Evolutionary conservation across 2,113 vertebrate species (phyloP).

Genomic region (Aix galericulata): DNA sequence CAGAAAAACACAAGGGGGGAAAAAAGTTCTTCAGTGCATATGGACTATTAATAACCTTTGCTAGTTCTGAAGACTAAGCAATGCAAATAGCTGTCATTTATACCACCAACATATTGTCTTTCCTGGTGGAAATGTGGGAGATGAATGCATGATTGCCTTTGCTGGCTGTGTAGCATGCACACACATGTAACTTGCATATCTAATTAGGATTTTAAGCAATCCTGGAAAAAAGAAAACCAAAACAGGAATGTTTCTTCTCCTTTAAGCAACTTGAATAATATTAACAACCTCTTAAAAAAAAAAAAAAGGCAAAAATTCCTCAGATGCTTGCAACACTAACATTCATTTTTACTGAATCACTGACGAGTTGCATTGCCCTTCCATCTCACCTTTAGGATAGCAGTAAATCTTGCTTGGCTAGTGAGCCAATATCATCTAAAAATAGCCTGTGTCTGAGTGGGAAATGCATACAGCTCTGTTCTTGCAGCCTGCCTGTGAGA

Average conservation of each 20-base stretch:
- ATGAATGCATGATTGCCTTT: not conserved
- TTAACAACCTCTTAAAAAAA: not conserved
- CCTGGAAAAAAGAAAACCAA: not conserved
- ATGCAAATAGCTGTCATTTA: not conserved
- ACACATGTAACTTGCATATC: not conserved
- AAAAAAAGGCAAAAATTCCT: not conserved
- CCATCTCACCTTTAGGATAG: constrained; percentile 29
- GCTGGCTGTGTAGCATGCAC: not conserved
- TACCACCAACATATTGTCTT: not conserved
- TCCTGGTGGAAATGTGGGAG: not conserved
- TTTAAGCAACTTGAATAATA: not conserved
- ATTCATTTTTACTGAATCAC: not conserved
- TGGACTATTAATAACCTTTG: not conserved
- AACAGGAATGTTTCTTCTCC: not conserved
- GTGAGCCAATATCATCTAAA: constrained; percentile 19
- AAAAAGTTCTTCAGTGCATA: not conserved
- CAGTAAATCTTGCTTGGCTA: constrained; percentile 3
- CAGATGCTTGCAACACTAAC: not conserved
- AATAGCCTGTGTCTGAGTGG: constrained; percentile 20
- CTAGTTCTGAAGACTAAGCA: not conserved
- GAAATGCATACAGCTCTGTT: constrained; percentile 8
- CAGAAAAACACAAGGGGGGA: not conserved
- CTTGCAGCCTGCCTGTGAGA: not conserved
- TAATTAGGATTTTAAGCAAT: not conserved
- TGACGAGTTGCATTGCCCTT: not conserved